Evolutionary conservation across 2,113 vertebrate species (phyloP), one percentile per base, ranked within the genome.

Genomic region (Anguilla japonica): DNA sequence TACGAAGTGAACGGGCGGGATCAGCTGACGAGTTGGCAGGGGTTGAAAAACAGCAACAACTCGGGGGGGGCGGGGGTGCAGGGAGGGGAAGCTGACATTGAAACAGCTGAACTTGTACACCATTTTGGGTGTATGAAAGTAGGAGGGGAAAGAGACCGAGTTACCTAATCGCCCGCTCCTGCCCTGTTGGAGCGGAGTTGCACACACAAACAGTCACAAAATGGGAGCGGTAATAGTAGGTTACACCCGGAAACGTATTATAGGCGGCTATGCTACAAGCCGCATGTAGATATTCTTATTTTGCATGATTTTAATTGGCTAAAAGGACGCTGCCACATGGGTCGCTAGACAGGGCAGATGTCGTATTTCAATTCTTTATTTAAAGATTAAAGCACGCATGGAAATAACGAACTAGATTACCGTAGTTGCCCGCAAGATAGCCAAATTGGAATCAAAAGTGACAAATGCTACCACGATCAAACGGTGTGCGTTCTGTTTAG

Each of bases 21-120:
- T 97, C 96, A 97, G 96, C 96, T 97, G 97, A 96, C 96, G 93
- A 89, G 88, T 91, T 96, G 97, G 96, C 96, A 95, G 92, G 90
- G 91, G 84, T 90, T 92, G 88, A 82, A 84, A 91, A 93, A 92
- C 95, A 92, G 89, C 93, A 92, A 93, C 91, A 89, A 88, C 78
- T 85, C 18, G 40, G 57, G 78, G 79, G 79, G 81, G 91, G 84
- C 88, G 87, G 91, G 88, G 89, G 29, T 39, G n/a, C 20, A 22
- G 83, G 29, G 15, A 60, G 71, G 41, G 57, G 86, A 85, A 84
- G 71, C 84, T 88, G 85, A 89, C 87, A 85, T 71, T 90, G 85
- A 41, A 83, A 84, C 89, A 86, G 87, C 85, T 83, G n/a, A 87
- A 87, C 75, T 84, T 83, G 60, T 83, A 86, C 93, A 93, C 92